Percentiles rank a stretch among this genome's conserved stretches.
Conservation (phyloP, 2,113 vertebrate genomes). For the Cheilinus undulatus region DNA sequence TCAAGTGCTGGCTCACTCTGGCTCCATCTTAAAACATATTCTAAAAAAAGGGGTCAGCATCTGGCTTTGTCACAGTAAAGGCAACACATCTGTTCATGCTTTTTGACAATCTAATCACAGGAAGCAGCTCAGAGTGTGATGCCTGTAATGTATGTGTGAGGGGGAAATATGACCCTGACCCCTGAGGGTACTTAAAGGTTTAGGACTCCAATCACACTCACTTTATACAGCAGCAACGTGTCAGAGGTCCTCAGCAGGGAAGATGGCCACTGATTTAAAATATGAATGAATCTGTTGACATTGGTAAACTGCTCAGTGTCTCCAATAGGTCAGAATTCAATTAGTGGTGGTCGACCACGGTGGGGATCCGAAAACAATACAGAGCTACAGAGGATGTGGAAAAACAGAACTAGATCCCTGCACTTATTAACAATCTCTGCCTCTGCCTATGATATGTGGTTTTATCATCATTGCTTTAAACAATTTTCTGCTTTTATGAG, state of each 20-base stretch:
- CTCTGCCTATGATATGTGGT: no score
- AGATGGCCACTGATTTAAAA: constrained; percentile 39
- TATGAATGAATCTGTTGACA: constrained; percentile 58
- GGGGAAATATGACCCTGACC: constrained; percentile 31
- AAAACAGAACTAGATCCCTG: constrained; percentile 10
- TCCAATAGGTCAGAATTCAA: constrained; percentile 56
- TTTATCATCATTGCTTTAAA: no score
- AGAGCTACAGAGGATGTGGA: background rate
- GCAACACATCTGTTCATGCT: no score
- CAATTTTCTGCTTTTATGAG: no score
- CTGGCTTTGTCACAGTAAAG: no score
- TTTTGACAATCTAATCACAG: background rate
- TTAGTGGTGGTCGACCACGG: constrained; percentile 44
- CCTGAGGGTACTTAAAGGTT: constrained; percentile 15
- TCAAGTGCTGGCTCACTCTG: background rate
- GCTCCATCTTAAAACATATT: constrained; percentile 3
- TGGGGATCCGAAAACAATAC: background rate
- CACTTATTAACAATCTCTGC: background rate
- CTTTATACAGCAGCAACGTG: constrained; percentile 25
- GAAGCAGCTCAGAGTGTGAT: background rate
- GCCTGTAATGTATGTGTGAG: background rate
- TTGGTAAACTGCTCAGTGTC: constrained; percentile 27
- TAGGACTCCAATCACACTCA: constrained; percentile 27
- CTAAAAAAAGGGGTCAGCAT: background rate
- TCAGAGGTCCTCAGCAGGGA: constrained; percentile 34